Percentiles rank a stretch among this genome's conserved stretches.
These are phyloP conservation scores for Oreochromis tanganicae DNA, from an alignment of 2,113 vertebrate species.

Conservation along the genomic window DNA sequence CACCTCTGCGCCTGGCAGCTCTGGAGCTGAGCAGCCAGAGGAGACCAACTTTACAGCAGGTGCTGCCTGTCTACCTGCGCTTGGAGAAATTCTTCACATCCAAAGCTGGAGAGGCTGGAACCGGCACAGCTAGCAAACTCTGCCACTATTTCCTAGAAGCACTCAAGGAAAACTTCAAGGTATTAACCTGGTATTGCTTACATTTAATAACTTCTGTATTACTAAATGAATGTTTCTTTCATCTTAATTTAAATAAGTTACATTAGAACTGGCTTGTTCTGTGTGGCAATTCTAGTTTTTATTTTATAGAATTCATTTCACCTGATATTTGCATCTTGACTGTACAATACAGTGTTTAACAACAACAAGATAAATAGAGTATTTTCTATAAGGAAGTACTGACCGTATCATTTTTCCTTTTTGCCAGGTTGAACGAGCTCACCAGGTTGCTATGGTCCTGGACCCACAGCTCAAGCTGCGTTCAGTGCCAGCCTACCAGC, in stretches of 20 bases:
- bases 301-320: not conserved
- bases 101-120: constrained; percentile 92
- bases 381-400: not conserved
- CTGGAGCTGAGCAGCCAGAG: constrained; percentile 91
- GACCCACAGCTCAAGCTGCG: constrained; percentile 96
- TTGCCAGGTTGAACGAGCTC: constrained; percentile 83
- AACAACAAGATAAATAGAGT: not conserved
- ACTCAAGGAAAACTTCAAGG: constrained; percentile 96
- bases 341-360: not conserved
- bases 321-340: not conserved
- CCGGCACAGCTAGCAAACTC: constrained; percentile 89
- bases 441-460: constrained; percentile 97
- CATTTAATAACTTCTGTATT: not conserved
- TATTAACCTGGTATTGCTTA: not conserved
- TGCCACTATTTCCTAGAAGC: constrained; percentile 98
- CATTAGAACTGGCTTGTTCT: not conserved
- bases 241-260: not conserved
- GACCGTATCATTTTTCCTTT: not conserved
- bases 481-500: constrained; percentile 91
- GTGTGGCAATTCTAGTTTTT: not conserved
- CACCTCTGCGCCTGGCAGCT: constrained; percentile 87
- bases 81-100: constrained; percentile 98
- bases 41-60: constrained; percentile 91
- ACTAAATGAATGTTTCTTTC: not conserved
- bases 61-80: constrained; percentile 91